Percentiles rank a stretch among this genome's conserved stretches.
phyloP scores from a whole-genome alignment of 2,888 invertebrate species.

The Amorpha juglandis region DNA sequence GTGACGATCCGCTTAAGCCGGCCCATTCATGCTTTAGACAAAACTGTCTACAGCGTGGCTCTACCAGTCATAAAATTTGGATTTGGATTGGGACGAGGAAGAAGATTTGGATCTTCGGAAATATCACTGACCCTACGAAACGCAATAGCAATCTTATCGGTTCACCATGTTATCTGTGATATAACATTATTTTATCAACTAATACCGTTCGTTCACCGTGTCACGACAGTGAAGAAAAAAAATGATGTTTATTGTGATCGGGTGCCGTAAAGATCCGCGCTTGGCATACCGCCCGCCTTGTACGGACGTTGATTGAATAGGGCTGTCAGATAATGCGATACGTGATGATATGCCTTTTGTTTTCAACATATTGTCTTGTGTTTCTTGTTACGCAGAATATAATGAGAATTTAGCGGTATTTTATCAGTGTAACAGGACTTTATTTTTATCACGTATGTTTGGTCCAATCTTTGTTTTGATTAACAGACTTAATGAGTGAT shows the following conservation, averaged over 20 bases:
- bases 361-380: constrained; percentile 9
- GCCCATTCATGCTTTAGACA: too few species aligned
- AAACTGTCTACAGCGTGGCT: too few species aligned
- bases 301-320: constrained; percentile 42
- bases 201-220: constrained; percentile 19
- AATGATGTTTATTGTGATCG: constrained; percentile 61
- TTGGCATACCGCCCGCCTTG: constrained; percentile 48
- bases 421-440: neutral
- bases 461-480: too few species aligned
- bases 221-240: constrained; percentile 45
- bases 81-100: too few species aligned
- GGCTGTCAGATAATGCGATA: constrained; percentile 38
- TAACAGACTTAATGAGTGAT: too few species aligned
- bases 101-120: too few species aligned
- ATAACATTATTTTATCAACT: neutral
- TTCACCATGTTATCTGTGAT: too few species aligned
- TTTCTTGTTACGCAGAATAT: neutral
- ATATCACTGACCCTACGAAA: too few species aligned
- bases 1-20: too few species aligned
- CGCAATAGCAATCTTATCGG: too few species aligned
- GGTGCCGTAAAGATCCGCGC: constrained; percentile 52
- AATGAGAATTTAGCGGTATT: neutral
- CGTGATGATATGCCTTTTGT: constrained; percentile 27
- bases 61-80: too few species aligned
- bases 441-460: neutral